Evolutionary conservation across 1,140 invertebrate genomes (phyloP).

Genomic region (Brachionus koreanus): DNA sequence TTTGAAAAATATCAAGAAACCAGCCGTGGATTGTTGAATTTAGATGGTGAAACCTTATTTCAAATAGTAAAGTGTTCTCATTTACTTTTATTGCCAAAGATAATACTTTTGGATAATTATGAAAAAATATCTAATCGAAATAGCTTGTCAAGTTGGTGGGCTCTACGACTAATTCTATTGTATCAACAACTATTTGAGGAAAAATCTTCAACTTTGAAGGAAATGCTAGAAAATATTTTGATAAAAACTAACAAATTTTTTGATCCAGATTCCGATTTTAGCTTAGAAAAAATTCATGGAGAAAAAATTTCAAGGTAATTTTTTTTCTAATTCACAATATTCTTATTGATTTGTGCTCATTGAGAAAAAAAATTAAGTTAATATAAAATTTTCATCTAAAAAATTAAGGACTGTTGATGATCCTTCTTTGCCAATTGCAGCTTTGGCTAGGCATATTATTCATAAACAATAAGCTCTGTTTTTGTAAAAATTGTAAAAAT

Average conservation of each 20-base stretch:
- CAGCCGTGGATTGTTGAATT: conserved; percentile 48
- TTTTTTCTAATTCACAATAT: no score
- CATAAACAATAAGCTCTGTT: no score
- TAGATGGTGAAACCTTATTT: conserved; percentile 52
- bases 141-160: conserved; percentile 67
- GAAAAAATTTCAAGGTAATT: conserved; percentile 6
- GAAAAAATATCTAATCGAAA: conserved; percentile 52
- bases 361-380: no score
- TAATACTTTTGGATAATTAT: conserved; percentile 63
- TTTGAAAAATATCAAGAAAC: conserved; percentile 45
- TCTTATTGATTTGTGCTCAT: no score
- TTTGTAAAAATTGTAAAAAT: no score
- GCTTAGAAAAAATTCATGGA: background rate
- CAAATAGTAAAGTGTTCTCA: conserved; percentile 65
- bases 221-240: conserved; percentile 64
- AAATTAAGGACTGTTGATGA: no score
- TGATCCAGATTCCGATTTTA: background rate
- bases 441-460: no score
- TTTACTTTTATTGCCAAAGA: conserved; percentile 66
- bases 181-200: conserved; percentile 74
- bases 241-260: conserved; percentile 55
- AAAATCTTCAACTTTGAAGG: conserved; percentile 65
- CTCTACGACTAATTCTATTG: conserved; percentile 66
- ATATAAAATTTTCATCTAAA: no score
- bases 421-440: no score